Base-by-base conservation (phyloP, 2,113 vertebrate species). In the Grammomys dolichurus region DNA sequence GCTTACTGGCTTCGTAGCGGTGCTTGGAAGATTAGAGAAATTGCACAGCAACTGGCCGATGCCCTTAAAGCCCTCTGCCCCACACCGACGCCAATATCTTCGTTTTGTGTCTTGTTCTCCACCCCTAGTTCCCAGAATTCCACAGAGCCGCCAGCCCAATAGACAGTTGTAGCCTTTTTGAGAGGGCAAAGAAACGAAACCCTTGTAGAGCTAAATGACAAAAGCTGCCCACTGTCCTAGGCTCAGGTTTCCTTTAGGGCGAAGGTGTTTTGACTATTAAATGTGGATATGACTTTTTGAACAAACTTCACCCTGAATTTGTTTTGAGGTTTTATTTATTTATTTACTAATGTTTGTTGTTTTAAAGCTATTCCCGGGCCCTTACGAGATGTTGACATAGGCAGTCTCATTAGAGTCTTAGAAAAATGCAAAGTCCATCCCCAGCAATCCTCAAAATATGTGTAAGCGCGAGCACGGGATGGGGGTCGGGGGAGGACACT, bases 71-170 rank as follows among this genome's bases (percentile, higher is more conserved):
- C 69, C 48, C 72, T 43, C 48, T 0, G 33, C 8, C 40, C 3
- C 0, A 5, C 31, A 26, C 43, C 40, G 12, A 31, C 2, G 90
- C 60, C 60, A 73, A 20, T 48, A 26, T 43, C 82, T 80, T 13
- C 14, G 51, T 31, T 94, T 89, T 90, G 94, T 7, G 24, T 65
- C 69, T 76, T 22, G n/a, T 22, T 7, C 5, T 58, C 56, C 51
- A 46, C 36, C 86, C 43, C 26, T 70, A 67, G 76, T 58, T 93
- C 96, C 94, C 94, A 96, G 84, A 95, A 96, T 94, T 54, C 93
- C 84, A 65, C 90, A 84, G 77, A 80, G 56, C 36, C 0, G 5
- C 48, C 90, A 87, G 86, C 88, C 54, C 73, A 36, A 67, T 12
- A 92, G 67, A 40, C 56, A 7, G 63, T n/a, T 63, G 7, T 36